Base-by-base conservation (phyloP, 2,888 invertebrate species). In the Scrobipalpa atriplicella region DNA sequence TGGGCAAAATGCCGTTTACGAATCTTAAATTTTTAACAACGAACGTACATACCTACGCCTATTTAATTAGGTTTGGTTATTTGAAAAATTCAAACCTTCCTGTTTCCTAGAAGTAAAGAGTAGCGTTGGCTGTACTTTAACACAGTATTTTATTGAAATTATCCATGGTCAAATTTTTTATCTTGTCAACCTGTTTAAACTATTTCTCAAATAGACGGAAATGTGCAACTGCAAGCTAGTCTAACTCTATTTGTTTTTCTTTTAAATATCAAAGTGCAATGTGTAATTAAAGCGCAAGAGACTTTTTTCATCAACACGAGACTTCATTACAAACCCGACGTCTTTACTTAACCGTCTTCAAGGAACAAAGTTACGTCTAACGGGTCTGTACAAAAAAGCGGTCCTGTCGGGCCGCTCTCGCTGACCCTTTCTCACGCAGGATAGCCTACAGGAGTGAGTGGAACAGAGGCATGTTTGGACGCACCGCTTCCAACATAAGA, bases 351-450 rank as follows among this genome's bases (percentile, higher is more conserved):
- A 79, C 77, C 78, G 79, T 86, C 85, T 85, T 88, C 87, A 86
- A 82, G 84, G 82, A 85, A 82, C 83, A 80, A 82, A 85, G 85
- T 87, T 84, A 83, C 84, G 79, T 82, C 82, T 88, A 90, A 89
- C 90, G 86, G 91, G 82, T 79, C 82, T 83, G 82, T 85, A 90
- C 87, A 90, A 92, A 92, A 90, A 91, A 89, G 85, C 79, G 78
- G 87, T 86, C 85, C 83, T 83, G 81, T 79, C 64, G 61, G 29
- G 80, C 75, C 78, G 75, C 77, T 84, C 75, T 80, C 81, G 78
- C 73, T 76, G 76, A 90, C 89, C 84, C 85, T 84, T 81, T 91
- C 87, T 78, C 75, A 69, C 86, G 66, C 72, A 75, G 79, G 79
- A 74, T 69, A 72, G 69, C 61, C 71, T 66, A 72, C 74, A 78